A percentile compares a stretch with the other conserved stretches of the same genome.
phyloP scores from a whole-genome alignment of 2,888 invertebrate genomes.

The Sesamia inferens region DNA sequence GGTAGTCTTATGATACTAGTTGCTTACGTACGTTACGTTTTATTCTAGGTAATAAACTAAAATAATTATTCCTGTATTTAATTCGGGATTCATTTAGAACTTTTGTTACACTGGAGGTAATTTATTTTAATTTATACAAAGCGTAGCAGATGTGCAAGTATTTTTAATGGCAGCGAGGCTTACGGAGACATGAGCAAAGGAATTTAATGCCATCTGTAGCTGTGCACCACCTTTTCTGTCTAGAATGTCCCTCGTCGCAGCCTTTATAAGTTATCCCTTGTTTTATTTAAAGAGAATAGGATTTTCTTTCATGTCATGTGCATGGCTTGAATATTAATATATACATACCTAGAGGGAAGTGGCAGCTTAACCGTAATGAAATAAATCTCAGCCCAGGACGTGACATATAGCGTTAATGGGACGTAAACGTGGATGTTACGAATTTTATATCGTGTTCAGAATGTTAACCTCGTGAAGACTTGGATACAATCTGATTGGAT shows the following conservation, averaged over 20 bases:
- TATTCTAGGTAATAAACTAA: constrained; percentile 32
- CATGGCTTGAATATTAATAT: constrained; percentile 6
- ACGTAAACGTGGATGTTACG: not conserved
- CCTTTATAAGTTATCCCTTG: constrained; percentile 18
- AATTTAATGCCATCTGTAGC: constrained; percentile 53
- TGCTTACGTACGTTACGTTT: constrained; percentile 52
- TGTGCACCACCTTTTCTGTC: constrained; percentile 39
- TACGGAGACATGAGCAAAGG: constrained; percentile 41
- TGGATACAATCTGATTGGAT: constrained; percentile 74
- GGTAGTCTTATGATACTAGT: constrained; percentile 22
- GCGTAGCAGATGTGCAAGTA: constrained; percentile 57
- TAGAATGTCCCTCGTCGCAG: constrained; percentile 8
- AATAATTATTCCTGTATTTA: constrained; percentile 47
- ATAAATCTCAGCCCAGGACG: constrained; percentile 28
- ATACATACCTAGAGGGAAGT: not conserved
- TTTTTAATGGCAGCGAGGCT: constrained; percentile 35
- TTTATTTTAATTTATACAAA: constrained; percentile 58
- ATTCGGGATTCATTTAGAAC: constrained; percentile 35
- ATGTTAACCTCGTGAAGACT: constrained; percentile 65
- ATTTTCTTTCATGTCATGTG: constrained; percentile 7
- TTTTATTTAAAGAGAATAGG: constrained; percentile 17
- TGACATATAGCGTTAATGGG: constrained; percentile 19
- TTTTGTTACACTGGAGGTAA: constrained; percentile 37
- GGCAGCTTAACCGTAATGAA: not conserved
- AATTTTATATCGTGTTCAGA: constrained; percentile 59